A percentile compares a stretch with the other conserved stretches of the same genome.
Evolutionary conservation across 2,113 vertebrate species (phyloP).

Genomic region (Entomyzon cyanotis): DNA sequence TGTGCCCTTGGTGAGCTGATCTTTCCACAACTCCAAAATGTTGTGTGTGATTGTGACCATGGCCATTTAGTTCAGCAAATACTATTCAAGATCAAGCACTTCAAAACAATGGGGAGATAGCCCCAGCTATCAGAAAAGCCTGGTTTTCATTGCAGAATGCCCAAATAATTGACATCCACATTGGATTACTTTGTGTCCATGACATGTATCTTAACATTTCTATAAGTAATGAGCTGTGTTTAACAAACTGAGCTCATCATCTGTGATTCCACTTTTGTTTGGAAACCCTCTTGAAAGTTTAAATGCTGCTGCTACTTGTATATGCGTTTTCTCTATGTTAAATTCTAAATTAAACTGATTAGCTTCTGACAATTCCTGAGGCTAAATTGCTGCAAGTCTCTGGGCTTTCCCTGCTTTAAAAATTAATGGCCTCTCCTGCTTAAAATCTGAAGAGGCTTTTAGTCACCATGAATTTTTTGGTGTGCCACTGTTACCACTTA

Average conservation of each 20-base stretch:
- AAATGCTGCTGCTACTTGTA: background rate
- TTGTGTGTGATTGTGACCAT: accelerated
- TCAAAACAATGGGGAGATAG: background rate
- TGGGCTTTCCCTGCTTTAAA: background rate
- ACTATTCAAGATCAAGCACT: background rate
- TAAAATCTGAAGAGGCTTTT: background rate
- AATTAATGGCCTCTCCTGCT: background rate
- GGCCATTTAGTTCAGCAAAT: background rate
- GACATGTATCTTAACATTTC: background rate
- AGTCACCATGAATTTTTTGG: background rate
- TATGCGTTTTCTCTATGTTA: background rate
- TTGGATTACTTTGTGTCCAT: accelerated
- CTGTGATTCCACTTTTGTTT: background rate
- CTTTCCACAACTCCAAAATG: background rate
- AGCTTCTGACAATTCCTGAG: background rate
- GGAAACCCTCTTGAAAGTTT: background rate
- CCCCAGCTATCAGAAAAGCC: background rate
- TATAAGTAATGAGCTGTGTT: background rate
- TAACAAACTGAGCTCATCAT: background rate
- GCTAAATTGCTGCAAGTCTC: background rate
- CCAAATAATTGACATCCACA: background rate
- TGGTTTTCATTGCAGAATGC: background rate
- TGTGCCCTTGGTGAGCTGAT: background rate
- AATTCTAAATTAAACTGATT: background rate
- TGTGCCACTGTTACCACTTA: background rate